These are phyloP conservation scores for Zaprionus davidi DNA, from an alignment of 1,140 invertebrate species.

Conservation along the genomic window DNA sequence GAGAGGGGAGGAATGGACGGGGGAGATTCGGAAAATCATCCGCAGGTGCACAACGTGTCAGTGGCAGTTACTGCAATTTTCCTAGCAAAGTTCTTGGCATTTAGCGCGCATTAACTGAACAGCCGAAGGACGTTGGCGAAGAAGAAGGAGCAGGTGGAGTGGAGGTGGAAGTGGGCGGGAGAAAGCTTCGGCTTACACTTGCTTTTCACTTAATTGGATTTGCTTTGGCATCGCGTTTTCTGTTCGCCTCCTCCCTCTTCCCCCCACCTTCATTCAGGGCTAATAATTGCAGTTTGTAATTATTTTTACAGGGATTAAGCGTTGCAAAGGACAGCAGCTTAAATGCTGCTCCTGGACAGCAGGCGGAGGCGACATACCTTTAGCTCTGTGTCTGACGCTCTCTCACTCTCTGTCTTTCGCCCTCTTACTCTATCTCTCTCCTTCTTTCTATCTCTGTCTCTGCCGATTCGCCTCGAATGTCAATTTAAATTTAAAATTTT, in stretches of 20 bases:
- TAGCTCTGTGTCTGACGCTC: not conserved
- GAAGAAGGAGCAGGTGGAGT: not conserved
- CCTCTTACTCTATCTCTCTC: not conserved
- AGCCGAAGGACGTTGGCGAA: not conserved
- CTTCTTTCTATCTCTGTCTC: conserved; percentile 4
- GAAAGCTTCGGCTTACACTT: conserved; percentile 75
- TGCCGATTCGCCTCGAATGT: conserved; percentile 12
- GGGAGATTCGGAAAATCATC: conserved; percentile 15
- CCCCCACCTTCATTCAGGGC: conserved; percentile 46
- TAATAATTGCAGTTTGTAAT: conserved; percentile 82
- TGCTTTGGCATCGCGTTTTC: conserved; percentile 55
- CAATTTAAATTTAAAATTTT: conserved; percentile 44
- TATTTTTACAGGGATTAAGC: conserved; percentile 66
- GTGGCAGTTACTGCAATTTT: conserved; percentile 39
- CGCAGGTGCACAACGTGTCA: conserved; percentile 36
- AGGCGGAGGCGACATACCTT: not conserved
- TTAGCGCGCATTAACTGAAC: conserved; percentile 59
- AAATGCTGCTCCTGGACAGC: conserved; percentile 19
- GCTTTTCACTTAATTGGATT: conserved; percentile 83
- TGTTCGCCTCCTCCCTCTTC: conserved; percentile 6
- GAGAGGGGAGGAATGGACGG: not conserved
- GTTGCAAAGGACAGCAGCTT: conserved; percentile 44
- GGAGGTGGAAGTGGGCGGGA: conserved; percentile 23
- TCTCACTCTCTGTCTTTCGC: not conserved
- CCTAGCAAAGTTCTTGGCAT: conserved; percentile 40